These are phyloP conservation scores for Plecturocebus donacophilus DNA, from an alignment of 2,113 vertebrate genomes.

Conservation along the genomic window DNA sequence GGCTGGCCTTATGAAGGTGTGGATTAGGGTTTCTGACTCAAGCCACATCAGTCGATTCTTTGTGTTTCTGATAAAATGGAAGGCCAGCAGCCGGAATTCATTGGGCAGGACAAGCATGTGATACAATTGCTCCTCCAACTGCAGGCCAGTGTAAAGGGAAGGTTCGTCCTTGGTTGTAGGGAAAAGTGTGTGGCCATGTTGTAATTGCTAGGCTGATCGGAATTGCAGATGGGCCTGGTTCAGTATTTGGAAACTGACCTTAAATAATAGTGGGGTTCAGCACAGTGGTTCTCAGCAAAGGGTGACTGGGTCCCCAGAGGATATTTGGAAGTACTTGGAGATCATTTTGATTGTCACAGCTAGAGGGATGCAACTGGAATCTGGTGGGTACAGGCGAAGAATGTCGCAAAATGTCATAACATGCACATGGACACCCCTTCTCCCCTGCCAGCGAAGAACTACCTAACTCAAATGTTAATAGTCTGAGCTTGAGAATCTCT, in stretches of 20 bases:
- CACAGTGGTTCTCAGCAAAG: neutral
- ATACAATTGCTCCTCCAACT: neutral
- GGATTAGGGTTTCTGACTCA: neutral
- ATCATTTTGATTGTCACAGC: neutral
- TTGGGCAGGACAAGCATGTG: neutral
- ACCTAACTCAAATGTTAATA: neutral
- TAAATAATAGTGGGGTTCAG: neutral
- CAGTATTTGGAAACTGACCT: neutral
- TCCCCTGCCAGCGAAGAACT: neutral
- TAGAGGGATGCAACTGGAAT: neutral
- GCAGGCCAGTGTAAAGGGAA: neutral
- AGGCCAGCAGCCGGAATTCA: neutral
- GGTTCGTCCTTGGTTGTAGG: neutral
- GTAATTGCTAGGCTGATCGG: too few relatives aligned
- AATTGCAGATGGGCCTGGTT: too few relatives aligned
- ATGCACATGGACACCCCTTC: neutral
- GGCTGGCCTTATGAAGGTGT: too few relatives aligned
- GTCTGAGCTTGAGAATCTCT: neutral
- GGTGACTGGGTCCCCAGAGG: too few relatives aligned
- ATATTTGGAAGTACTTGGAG: neutral
- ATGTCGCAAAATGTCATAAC: neutral
- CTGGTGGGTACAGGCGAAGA: neutral
- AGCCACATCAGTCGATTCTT: neutral
- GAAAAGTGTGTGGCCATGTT: accelerated
- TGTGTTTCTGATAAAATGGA: neutral